Conservation (phyloP, 1,140 invertebrate species). For the Zaprionus davidi region DNA sequence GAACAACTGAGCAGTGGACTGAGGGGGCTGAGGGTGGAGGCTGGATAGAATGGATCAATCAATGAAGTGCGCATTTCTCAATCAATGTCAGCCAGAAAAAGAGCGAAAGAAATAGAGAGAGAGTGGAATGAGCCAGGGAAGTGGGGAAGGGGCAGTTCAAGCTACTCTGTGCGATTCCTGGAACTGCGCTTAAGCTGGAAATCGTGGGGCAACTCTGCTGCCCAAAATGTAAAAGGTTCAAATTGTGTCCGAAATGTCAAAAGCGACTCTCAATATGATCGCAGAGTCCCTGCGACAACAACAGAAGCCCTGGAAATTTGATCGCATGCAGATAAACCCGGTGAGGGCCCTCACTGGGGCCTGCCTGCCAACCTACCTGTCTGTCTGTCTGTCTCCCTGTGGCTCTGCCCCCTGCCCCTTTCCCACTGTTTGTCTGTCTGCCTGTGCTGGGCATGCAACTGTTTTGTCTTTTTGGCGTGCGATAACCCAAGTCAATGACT, state of each 20-base stretch:
- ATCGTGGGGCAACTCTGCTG: constrained; percentile 59
- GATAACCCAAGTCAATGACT: constrained; percentile 80
- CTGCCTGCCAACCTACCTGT: constrained; percentile 39
- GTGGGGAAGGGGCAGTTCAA: background rate
- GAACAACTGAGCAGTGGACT: no score
- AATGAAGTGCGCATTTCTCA: constrained; percentile 68
- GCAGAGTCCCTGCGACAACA: constrained; percentile 36
- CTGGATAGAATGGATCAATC: constrained; percentile 15
- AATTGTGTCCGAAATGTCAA: constrained; percentile 83
- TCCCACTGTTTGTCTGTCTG: constrained; percentile 12
- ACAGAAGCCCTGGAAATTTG: constrained; percentile 82
- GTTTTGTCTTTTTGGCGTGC: constrained; percentile 80
- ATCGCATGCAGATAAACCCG: constrained; percentile 77
- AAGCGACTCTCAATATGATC: constrained; percentile 81
- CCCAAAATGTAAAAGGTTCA: constrained; percentile 75
- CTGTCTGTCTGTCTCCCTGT: constrained; percentile 38
- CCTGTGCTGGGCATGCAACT: constrained; percentile 66
- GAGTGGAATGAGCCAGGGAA: background rate
- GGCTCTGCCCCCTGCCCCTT: constrained; percentile 21
- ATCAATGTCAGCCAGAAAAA: constrained; percentile 67
- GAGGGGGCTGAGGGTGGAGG: background rate
- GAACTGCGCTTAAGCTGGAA: constrained; percentile 62
- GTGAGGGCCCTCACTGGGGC: constrained; percentile 26
- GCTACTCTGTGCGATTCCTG: constrained; percentile 55
- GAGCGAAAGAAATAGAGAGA: background rate